Conservation (phyloP, 37 sponge, comb jelly and placozoan genomes). For the Axinella damicornis region DNA sequence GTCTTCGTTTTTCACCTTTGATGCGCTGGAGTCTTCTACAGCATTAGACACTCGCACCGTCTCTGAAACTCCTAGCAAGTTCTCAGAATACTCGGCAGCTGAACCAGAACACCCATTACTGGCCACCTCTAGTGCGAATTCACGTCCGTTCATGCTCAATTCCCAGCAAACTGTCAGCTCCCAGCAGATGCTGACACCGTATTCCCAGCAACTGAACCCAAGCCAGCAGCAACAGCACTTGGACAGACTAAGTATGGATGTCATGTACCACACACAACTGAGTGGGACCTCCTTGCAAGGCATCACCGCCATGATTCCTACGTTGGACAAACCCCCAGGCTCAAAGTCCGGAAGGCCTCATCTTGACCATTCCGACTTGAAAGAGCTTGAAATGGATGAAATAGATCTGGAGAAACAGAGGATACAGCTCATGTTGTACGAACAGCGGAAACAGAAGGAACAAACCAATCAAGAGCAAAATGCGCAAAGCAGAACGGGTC, state of each 20-base stretch:
- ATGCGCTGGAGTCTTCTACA: background rate
- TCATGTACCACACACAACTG: constrained; percentile 44
- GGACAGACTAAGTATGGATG: constrained; percentile 76
- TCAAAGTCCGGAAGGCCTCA: background rate
- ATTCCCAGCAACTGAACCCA: constrained; percentile 3
- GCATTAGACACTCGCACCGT: background rate
- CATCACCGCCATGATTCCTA: constrained; percentile 15
- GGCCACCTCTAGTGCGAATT: background rate
- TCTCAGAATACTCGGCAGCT: background rate
- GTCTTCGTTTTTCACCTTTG: background rate
- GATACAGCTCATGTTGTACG: constrained; percentile 39
- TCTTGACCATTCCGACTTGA: constrained; percentile 14
- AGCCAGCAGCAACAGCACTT: constrained; percentile 22
- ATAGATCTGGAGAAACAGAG: constrained; percentile 46
- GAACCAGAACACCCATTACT: background rate
- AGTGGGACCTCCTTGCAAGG: constrained; percentile 22
- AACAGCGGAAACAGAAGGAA: constrained; percentile 33
- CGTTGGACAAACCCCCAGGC: background rate
- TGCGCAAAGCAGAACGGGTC: too few relatives aligned
- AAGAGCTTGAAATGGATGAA: constrained; percentile 38
- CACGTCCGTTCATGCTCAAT: background rate
- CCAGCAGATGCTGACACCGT: constrained; percentile 18
- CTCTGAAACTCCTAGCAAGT: constrained; percentile 5
- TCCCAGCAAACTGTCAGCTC: constrained; percentile 18
- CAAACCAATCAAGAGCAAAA: constrained; percentile 2